These are phyloP conservation scores for Palaemon carinicauda DNA, from an alignment of 1,140 invertebrate genomes.

Conservation along the genomic window DNA sequence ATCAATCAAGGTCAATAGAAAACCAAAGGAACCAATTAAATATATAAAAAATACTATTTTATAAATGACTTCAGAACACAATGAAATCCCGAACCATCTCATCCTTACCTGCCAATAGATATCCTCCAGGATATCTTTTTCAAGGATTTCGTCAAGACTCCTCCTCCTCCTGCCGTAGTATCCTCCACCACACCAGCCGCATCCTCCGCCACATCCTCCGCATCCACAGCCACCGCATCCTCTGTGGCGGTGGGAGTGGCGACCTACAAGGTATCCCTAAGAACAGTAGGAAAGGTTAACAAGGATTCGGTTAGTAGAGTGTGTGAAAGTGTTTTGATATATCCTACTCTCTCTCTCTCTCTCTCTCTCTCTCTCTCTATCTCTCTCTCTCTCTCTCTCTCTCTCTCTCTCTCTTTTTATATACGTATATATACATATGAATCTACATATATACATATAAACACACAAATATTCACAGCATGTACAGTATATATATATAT, in stretches of 20 bases:
- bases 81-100: neutral
- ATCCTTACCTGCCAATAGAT: conserved; percentile 31
- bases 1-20: no score
- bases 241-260: neutral
- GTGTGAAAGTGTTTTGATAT: neutral
- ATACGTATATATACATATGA: no score
- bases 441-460: no score
- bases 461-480: no score
- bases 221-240: neutral
- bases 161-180: conserved; percentile 30
- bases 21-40: no score
- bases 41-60: no score
- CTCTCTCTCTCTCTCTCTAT: neutral
- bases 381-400: neutral
- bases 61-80: no score
- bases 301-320: neutral
- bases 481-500: no score
- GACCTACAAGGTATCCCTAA: conserved; percentile 19
- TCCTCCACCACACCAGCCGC: conserved; percentile 34
- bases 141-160: conserved; percentile 35
- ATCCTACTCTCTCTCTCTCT: neutral
- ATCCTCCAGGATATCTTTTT: conserved; percentile 23
- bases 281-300: neutral
- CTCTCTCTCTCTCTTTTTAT: no score
- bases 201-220: neutral